Evolutionary conservation across 2,113 vertebrate species (phyloP).

Genomic region (Nymphicus hollandicus): DNA sequence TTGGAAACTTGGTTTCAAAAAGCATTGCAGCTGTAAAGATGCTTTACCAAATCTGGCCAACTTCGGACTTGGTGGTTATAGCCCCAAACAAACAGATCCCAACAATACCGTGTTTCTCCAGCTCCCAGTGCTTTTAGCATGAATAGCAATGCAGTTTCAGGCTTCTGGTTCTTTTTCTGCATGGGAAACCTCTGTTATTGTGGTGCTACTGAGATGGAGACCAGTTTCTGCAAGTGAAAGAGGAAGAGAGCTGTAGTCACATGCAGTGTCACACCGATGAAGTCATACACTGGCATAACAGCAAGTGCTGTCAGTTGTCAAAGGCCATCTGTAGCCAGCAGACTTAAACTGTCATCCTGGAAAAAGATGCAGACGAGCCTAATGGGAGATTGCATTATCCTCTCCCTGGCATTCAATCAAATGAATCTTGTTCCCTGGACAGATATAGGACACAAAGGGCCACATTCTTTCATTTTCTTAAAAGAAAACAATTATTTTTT

Average conservation of each 20-base stretch:
- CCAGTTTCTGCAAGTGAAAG: not conserved
- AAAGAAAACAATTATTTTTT: constrained; percentile 31
- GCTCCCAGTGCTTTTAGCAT: not conserved
- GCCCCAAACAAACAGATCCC: not conserved
- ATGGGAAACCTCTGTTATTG: not conserved
- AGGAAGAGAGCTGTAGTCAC: constrained; percentile 57
- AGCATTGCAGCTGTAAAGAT: not conserved
- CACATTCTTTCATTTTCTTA: not conserved
- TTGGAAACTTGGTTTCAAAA: not conserved
- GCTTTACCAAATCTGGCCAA: not conserved
- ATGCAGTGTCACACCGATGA: constrained; percentile 61
- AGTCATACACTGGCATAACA: constrained; percentile 64
- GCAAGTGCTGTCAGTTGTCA: constrained; percentile 63
- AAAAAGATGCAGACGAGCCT: constrained; percentile 56
- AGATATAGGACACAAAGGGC: constrained; percentile 38
- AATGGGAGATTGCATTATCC: constrained; percentile 49
- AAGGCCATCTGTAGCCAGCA: constrained; percentile 65
- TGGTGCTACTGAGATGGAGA: not conserved
- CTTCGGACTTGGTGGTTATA: not conserved
- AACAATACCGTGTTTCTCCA: not conserved
- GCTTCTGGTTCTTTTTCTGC: not conserved
- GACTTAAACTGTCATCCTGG: constrained; percentile 46
- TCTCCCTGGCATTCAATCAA: constrained; percentile 42
- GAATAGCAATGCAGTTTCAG: not conserved
- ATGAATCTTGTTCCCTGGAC: constrained; percentile 35